Evolutionary conservation across 2,888 invertebrate species (phyloP).

Genomic region (Halictus quadricinctus): DNA sequence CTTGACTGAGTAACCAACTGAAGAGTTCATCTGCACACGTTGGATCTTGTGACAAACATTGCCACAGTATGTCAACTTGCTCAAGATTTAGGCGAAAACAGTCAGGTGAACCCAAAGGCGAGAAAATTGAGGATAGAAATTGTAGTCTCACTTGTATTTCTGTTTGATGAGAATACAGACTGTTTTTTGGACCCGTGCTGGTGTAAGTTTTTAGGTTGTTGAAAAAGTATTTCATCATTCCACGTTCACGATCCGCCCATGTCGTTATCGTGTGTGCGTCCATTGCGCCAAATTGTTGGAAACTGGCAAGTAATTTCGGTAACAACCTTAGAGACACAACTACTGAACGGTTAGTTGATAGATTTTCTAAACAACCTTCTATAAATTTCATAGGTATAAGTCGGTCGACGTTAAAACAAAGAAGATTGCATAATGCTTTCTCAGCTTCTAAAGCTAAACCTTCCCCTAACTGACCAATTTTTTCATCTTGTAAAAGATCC

Average conservation of each 20-base stretch:
- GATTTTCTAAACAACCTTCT: slow-evolving; percentile 95
- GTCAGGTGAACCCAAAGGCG: slow-evolving; percentile 94
- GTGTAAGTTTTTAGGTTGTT: slow-evolving; percentile 92
- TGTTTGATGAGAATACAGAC: slow-evolving; percentile 89
- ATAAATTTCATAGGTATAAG: slow-evolving; percentile 96
- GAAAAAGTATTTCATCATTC: slow-evolving; percentile 97
- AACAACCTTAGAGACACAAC: slow-evolving; percentile 94
- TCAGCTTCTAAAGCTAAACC: slow-evolving; percentile 96
- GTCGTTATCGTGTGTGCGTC: slow-evolving; percentile 93
- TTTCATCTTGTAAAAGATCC: slow-evolving; percentile 96
- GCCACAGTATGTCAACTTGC: slow-evolving; percentile 96
- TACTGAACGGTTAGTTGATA: slow-evolving; percentile 94
- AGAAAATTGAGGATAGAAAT: slow-evolving; percentile 96
- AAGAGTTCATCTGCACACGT: slow-evolving; percentile 96
- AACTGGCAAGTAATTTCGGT: slow-evolving; percentile 95
- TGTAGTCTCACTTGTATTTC: slow-evolving; percentile 96
- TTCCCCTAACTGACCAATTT: slow-evolving; percentile 93
- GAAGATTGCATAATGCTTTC: slow-evolving; percentile 93
- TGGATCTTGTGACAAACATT: slow-evolving; percentile 92
- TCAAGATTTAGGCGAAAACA: slow-evolving; percentile 92
- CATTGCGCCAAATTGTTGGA: slow-evolving; percentile 93
- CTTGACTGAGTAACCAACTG: slow-evolving; percentile 96
- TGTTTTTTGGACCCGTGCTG: slow-evolving; percentile 78
- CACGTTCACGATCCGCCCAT: slow-evolving; percentile 96
- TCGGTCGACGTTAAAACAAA: slow-evolving; percentile 95